Evolutionary conservation across 1,140 invertebrate species (phyloP), one percentile per base, ranked within the genome.

Genomic region (Calliopsis andreniformis): DNA sequence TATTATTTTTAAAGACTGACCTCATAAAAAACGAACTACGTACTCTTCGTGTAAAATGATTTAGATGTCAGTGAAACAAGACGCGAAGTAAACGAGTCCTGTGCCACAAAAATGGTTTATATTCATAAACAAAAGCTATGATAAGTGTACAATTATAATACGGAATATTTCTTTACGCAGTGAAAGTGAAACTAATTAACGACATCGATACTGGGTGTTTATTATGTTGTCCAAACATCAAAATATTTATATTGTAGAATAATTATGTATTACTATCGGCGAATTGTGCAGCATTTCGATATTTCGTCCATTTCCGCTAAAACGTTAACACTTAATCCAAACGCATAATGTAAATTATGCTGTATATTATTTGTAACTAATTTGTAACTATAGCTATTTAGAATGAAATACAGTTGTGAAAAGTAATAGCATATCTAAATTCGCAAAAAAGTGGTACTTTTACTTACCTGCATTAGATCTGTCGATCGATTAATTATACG

Each of bases 181-280:
- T 61, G 73, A 71, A 35, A 63, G 62, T 64, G 62, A 45, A 69
- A 43, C 32, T 35, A 64, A 64, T 56, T 63, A 72, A 68, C 43
- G 35, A 66, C 45, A 10, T 25, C 73, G 56, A 28, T 68, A 25
- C 68, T 78, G 69, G 67, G 42, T 75, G 73, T 82, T 67, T 71
- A 82, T 67, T 83, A 64, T 79, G 64, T 80, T 72, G 76, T 42
- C 25, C n/a, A 69, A 73, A 75, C 59, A 64, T 78, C 59, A 53
- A 72, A 62, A 42, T 81, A 82, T 79, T 82, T 83, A 53, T 83
- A 83, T 82, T 82, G 58, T 83, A 83, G 81, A n/a, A 45, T 63
- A 71, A 72, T 68, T 49, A 14, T 39, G 53, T 82, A 67, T 53
- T 82, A 82, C 32, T 82, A 39, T 32, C 51, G 35, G 47, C 64